phyloP scores from a whole-genome alignment of 2,888 invertebrate species.

The Cantharis nigra region DNA sequence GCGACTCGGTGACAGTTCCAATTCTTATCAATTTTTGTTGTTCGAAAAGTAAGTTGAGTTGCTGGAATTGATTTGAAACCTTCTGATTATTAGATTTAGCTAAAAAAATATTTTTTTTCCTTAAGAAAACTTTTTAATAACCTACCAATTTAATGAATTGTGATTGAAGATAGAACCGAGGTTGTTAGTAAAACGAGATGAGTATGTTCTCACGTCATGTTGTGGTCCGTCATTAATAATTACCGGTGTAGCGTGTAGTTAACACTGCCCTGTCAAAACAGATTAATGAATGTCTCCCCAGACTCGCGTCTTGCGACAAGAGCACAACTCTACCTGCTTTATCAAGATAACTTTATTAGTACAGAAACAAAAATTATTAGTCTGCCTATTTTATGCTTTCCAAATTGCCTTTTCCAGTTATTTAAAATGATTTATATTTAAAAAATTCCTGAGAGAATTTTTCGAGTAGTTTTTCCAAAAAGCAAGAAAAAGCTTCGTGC shows the following conservation, averaged over 20 bases:
- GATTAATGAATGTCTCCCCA: slow-evolving; percentile 58
- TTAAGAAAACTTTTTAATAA: not conserved
- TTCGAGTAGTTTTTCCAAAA: not conserved
- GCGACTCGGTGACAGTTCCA: not conserved
- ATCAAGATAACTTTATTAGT: slow-evolving; percentile 29
- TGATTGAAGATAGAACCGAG: slow-evolving; percentile 19
- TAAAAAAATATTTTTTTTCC: not conserved
- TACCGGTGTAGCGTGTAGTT: slow-evolving; percentile 58
- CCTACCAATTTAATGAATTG: slow-evolving; percentile 19
- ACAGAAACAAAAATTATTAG: slow-evolving; percentile 11
- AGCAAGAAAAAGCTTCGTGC: not conserved
- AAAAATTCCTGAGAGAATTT: not conserved
- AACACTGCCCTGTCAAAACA: slow-evolving; percentile 57
- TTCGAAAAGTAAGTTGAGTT: not conserved
- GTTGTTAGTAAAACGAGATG: slow-evolving; percentile 33
- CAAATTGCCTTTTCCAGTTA: not conserved
- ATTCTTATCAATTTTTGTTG: not conserved
- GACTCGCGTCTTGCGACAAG: slow-evolving; percentile 39
- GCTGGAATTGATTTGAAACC: not conserved
- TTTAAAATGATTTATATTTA: not conserved
- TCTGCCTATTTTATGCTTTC: slow-evolving; percentile 5
- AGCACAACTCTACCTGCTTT: slow-evolving; percentile 27
- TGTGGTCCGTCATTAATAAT: slow-evolving; percentile 56
- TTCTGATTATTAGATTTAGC: not conserved
- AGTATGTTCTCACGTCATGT: slow-evolving; percentile 40